Base-by-base conservation (phyloP, 2,797 vertebrate species). In the Meriones psammophilus region DNA sequence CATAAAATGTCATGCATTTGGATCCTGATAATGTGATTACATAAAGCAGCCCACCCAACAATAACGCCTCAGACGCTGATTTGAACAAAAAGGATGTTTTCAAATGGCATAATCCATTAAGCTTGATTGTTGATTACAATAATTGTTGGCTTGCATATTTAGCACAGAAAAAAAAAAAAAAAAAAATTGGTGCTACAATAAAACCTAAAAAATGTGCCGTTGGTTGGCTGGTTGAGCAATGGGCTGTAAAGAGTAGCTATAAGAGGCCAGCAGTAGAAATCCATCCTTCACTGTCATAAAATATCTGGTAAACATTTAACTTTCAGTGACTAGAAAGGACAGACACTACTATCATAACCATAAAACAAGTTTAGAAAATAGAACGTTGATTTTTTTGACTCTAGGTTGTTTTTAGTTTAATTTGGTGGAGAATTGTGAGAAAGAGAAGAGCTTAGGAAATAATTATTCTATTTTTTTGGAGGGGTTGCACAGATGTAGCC, bases 211-310 rank as follows among this genome's bases (percentile, higher is more conserved):
- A 60, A 39, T 36, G 2, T 71, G 28, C 24, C 46, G 12, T 10
- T 88, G 69, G 22, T 33, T 69, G 15, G 0, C 3, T 62, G 30
- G 20, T 15, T 96, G 33, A 12, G 71, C n/a, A 68, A 33, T n/a
- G n/a, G 42, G 24, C 8, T 60, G 12, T 78, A 54, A 36, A 66
- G 30, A 83, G 17, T 3, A 54, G 8, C 2, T 81, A 8, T 10
- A 69, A 89, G 33, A 80, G 42, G 33, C 13, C 66, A 66, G 62
- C 4, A 33, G 33, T 60, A 60, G 76, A 83, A 20, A 78, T 69
- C 17, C 26, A 56, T 92, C 2, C 13, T 90, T 97, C 92, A 46
- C 20, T 36, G 12, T 28, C 18, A 18, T 15, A 94, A 94, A 84
- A 4, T 64, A 69, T 17, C 68, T 90, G 26, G 60, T 88, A 73